These are phyloP conservation scores for Trididemnum miniatum DNA, from an alignment of 23 tunicate species.

Conservation along the genomic window DNA sequence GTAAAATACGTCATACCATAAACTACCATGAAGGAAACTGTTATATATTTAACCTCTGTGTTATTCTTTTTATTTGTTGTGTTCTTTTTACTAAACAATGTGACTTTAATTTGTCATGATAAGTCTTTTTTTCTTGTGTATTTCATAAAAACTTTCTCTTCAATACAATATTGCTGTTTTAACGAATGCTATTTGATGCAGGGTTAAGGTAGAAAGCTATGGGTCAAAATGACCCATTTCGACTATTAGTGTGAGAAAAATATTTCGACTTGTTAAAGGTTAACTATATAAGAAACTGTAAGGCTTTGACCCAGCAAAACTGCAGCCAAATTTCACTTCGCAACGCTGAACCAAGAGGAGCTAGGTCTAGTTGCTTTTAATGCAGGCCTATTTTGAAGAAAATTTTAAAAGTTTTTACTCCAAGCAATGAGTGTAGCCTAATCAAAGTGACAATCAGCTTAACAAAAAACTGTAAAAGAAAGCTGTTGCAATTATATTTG, in stretches of 20 bases:
- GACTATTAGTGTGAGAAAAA: background rate
- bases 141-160: background rate
- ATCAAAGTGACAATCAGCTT: no score
- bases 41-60: background rate
- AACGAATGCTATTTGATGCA: background rate
- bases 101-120: background rate
- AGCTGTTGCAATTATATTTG: no score
- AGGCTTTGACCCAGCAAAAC: no score
- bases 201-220: background rate
- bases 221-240: background rate
- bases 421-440: no score
- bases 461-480: no score
- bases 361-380: no score
- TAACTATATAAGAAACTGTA: no score
- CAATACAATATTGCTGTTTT: background rate
- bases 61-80: background rate
- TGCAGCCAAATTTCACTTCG: no score
- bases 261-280: conserved; percentile 5
- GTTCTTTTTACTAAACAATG: background rate
- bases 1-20: background rate
- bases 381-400: no score
- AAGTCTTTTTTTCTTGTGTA: background rate
- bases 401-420: no score
- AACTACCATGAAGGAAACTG: conserved; percentile 4
- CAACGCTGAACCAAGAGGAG: no score